phyloP scores from a whole-genome alignment of 2,888 invertebrate genomes.

The Heteropelma amictum region DNA sequence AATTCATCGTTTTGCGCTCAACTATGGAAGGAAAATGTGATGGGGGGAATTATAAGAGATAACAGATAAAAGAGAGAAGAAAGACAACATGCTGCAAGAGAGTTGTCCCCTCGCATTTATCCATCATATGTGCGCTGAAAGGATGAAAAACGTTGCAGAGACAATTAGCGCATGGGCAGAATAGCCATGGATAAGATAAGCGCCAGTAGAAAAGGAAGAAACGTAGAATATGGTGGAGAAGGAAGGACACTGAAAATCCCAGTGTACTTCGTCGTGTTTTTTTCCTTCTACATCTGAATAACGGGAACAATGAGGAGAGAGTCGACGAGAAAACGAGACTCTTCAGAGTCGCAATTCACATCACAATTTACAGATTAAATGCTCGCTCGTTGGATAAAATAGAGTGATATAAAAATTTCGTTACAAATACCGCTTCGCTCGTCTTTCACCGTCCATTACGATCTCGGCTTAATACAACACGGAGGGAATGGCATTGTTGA shows the following conservation, averaged over 20 bases:
- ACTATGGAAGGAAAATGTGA: slow-evolving; percentile 10
- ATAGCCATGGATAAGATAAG: slow-evolving; percentile 43
- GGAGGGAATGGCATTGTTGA: too few relatives aligned
- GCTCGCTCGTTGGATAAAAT: too few relatives aligned
- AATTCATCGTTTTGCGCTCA: slow-evolving; percentile 8
- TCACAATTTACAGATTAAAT: too few relatives aligned
- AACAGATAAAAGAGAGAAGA: slow-evolving; percentile 28
- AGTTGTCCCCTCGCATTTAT: slow-evolving; percentile 51
- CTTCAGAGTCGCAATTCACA: too few relatives aligned
- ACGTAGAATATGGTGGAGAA: slow-evolving; percentile 29
- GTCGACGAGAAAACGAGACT: slow-evolving; percentile 6
- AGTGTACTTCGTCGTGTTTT: slow-evolving; percentile 30
- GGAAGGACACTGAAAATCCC: slow-evolving; percentile 41
- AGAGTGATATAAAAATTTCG: too few relatives aligned
- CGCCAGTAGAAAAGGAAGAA: slow-evolving; percentile 8
- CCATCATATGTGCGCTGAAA: slow-evolving; percentile 43
- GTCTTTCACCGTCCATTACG: too few relatives aligned
- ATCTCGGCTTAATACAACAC: too few relatives aligned
- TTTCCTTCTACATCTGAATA: slow-evolving; percentile 48
- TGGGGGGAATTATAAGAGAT: slow-evolving; percentile 14
- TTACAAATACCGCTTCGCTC: too few relatives aligned
- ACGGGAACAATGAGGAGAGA: slow-evolving; percentile 33
- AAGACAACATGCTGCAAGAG: slow-evolving; percentile 16
- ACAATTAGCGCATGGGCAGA: slow-evolving; percentile 42
- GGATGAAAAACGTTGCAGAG: slow-evolving; percentile 51